phyloP scores from a whole-genome alignment of 2,888 invertebrate genomes.

The Agrochola litura region DNA sequence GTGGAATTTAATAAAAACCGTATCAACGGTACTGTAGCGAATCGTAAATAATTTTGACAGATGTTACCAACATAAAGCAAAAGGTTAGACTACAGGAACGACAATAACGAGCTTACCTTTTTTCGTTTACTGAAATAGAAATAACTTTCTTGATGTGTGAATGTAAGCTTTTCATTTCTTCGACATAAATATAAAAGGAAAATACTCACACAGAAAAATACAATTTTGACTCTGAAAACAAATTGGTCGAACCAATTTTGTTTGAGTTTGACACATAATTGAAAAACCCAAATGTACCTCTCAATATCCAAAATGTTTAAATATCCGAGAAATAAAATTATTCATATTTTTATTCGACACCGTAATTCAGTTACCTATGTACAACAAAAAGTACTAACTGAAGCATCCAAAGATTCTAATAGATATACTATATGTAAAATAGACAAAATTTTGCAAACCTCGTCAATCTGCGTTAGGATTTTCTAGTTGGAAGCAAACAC shows the following conservation, averaged over 20 bases:
- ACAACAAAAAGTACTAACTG: not conserved
- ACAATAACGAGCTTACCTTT: constrained; percentile 44
- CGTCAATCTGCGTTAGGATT: constrained; percentile 5
- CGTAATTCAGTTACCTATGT: not conserved
- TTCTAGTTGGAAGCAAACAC: constrained; percentile 34
- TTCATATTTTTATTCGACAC: not conserved
- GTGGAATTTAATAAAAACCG: constrained; percentile 60
- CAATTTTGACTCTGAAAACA: not conserved
- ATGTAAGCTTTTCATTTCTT: constrained; percentile 15
- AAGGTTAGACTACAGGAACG: constrained; percentile 31
- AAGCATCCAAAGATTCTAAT: not conserved
- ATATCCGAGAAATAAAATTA: not conserved
- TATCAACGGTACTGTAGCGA: constrained; percentile 36
- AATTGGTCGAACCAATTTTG: not conserved
- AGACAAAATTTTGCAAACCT: constrained; percentile 8
- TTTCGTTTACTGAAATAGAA: constrained; percentile 34
- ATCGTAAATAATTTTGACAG: constrained; percentile 63
- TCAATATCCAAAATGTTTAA: not conserved
- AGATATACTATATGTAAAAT: not conserved
- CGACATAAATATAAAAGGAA: not conserved
- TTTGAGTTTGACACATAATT: not conserved
- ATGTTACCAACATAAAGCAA: constrained; percentile 49
- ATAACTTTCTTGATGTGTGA: constrained; percentile 21
- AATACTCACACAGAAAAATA: not conserved
- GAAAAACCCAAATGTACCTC: not conserved